phyloP scores from a whole-genome alignment of 2,888 invertebrate species.

The Nowickia ferox region DNA sequence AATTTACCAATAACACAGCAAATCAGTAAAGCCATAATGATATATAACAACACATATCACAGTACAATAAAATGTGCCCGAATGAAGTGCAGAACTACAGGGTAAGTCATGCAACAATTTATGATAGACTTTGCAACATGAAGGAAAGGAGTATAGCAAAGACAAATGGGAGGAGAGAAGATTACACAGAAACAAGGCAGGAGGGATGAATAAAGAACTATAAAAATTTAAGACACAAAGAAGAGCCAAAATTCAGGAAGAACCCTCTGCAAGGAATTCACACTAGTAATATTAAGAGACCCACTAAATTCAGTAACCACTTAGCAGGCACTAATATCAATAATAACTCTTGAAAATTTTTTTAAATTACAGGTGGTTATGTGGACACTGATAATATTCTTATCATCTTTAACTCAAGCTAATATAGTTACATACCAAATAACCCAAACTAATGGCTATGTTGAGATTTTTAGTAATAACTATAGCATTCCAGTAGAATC shows the following conservation, averaged over 20 bases:
- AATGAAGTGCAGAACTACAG: constrained; percentile 3
- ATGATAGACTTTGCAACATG: no score
- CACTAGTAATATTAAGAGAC: constrained; percentile 47
- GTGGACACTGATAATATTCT: no score
- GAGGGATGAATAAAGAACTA: constrained; percentile 49
- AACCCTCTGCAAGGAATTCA: constrained; percentile 29
- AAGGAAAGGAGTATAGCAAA: constrained; percentile 15
- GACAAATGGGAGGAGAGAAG: constrained; percentile 19
- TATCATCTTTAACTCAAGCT: no score
- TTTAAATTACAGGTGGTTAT: no score
- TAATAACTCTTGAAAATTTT: no score
- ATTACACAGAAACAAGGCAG: constrained; percentile 19
- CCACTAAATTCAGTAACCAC: no score
- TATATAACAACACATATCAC: constrained; percentile 16
- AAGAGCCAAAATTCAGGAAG: constrained; percentile 62
- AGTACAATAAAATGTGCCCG: constrained; percentile 14
- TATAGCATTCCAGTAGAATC: no score
- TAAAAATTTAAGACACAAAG: constrained; percentile 51
- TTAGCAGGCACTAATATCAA: no score
- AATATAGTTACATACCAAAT: no score
- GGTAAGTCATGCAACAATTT: constrained; percentile 17
- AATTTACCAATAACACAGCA: neutral
- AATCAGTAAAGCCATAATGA: constrained; percentile 7
- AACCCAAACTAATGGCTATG: no score
- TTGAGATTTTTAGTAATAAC: no score